Percentiles rank a stretch among this genome's conserved stretches.
Conservation (phyloP, 2,113 vertebrate species). For the Pituophis catenifer region DNA sequence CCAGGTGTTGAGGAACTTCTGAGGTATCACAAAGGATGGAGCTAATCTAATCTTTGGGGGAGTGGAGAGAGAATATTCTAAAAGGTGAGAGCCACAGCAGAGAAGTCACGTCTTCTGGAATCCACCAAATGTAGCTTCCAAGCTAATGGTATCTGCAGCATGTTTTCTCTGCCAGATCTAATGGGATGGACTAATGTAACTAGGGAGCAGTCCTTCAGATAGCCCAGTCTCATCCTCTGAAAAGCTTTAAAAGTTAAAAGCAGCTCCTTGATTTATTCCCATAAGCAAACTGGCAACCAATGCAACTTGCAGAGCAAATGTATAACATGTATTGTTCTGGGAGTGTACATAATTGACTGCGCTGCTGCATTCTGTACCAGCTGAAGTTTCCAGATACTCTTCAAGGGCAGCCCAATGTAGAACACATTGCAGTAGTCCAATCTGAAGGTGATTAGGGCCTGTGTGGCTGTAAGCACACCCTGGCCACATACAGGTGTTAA, state of each 20-base stretch:
- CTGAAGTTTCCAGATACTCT: not conserved
- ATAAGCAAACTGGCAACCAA: not conserved
- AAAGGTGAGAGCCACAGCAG: not conserved
- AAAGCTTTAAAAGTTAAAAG: not conserved
- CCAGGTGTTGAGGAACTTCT: not conserved
- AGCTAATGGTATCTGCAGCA: not conserved
- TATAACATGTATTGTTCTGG: not conserved
- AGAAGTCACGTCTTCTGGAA: not conserved
- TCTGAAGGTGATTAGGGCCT: not conserved
- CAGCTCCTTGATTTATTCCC: not conserved
- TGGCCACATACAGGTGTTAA: not conserved
- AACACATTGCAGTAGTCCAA: not conserved
- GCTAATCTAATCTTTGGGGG: not conserved
- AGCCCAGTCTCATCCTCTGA: not conserved
- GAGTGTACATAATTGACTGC: not conserved
- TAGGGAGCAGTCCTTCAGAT: not conserved
- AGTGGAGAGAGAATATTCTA: not conserved
- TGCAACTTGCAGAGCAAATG: not conserved
- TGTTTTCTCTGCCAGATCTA: not conserved
- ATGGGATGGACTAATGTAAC: not conserved
- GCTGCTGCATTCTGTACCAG: not conserved
- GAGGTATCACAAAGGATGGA: not conserved
- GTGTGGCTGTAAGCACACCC: not conserved
- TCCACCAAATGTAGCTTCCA: not conserved
- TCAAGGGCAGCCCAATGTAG: not conserved